These are phyloP conservation scores for Myzus persicae DNA, from an alignment of 1,140 invertebrate species.

Conservation along the genomic window DNA sequence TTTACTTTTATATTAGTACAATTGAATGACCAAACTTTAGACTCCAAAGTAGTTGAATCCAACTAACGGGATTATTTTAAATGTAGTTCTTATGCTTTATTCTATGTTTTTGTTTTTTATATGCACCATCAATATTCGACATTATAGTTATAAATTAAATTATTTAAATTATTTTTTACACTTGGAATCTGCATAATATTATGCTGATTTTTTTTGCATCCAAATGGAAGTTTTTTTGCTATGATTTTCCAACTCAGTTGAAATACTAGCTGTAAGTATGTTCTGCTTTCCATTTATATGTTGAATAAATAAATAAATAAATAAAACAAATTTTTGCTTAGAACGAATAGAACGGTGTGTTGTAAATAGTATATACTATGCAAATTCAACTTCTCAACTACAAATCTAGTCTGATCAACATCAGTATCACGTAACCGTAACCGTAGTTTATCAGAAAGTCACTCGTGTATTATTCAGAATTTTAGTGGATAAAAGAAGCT, in stretches of 20 bases:
- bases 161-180: background rate
- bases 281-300: conserved; percentile 2
- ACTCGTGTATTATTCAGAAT: background rate
- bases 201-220: background rate
- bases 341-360: background rate
- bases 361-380: background rate
- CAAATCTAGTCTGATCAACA: background rate
- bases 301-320: conserved; percentile 17
- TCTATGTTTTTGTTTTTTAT: background rate
- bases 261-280: background rate
- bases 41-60: too few relatives aligned
- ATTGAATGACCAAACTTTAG: background rate
- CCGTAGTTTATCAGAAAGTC: background rate
- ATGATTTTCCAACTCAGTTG: background rate
- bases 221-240: background rate
- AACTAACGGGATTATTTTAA: background rate
- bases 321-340: background rate
- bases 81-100: background rate
- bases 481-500: background rate
- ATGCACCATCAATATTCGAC: background rate
- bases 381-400: background rate
- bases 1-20: background rate
- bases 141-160: background rate
- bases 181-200: background rate
- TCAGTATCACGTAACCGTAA: background rate